Base-by-base conservation (phyloP, 2,797 vertebrate genomes). In the Sebastes trivittatus region DNA sequence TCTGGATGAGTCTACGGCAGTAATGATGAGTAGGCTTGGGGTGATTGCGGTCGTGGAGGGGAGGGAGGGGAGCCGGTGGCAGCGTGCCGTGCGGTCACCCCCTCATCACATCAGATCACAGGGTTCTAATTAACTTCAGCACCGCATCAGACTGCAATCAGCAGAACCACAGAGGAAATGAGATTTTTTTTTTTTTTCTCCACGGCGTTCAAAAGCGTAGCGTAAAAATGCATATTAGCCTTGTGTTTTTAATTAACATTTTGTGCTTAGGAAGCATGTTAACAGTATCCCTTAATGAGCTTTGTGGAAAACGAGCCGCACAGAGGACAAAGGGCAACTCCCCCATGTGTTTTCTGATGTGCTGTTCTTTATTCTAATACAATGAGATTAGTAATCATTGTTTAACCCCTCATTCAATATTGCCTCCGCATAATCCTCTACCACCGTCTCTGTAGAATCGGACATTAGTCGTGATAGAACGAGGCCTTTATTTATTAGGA, bases 261-360 rank as follows among this genome's bases (percentile, higher is more conserved):
- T 94, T 94, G 89, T 93, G 93, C 93, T 94, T 94, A 89, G 91
- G 82, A 93, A 83, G 93, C 92, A 95, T 93, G 92, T 95, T 94
- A 94, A 93, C 89, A 89, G 83, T 87, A 86, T 90, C 85, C 81
- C 86, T 89, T 94, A 94, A 95, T 94, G 92, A 94, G 90, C 85
- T 94, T 91, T 92, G 87, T 87, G 80, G 87, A 92, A 88, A 89
- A 88, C 34, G 49, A 91, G 87, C 88, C 86, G 75, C 81, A 49
- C 74, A 76, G 78, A 87, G 90, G 89, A 93, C 89, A 93, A 91
- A 93, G 89, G 89, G 78, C 84, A 92, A 85, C 85, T 82, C 88
- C 72, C 77, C 80, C 73, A 38, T 22, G 52, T 91, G 77, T 92
- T 92, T 92, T 82, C 90, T 90, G 83, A 92, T 91, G 84, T 86